A percentile compares a stretch with the other conserved stretches of the same genome.
Evolutionary conservation across 2,888 invertebrate species (phyloP).

Genomic region (Melangyna quadrimaculata): DNA sequence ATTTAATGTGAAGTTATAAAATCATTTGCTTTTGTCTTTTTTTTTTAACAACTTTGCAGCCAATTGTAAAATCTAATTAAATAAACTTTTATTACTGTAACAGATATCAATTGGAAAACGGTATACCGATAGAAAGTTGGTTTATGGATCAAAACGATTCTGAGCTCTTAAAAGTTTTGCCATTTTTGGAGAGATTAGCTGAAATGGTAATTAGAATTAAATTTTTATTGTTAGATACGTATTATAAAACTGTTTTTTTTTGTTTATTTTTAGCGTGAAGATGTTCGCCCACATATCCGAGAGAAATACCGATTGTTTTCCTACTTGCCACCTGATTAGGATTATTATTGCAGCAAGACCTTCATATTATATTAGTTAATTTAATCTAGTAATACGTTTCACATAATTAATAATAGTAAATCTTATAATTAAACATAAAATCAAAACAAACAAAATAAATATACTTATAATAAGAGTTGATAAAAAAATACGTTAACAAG

Average conservation of each 20-base stretch:
- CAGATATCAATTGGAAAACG: constrained; percentile 91
- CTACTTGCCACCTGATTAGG: constrained; percentile 92
- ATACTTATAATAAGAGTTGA: constrained; percentile 23
- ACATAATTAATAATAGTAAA: constrained; percentile 51
- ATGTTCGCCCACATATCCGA: constrained; percentile 95
- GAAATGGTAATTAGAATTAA: constrained; percentile 84
- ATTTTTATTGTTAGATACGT: background rate
- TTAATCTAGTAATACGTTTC: constrained; percentile 64
- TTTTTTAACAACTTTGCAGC: too few relatives aligned
- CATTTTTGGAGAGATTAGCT: constrained; percentile 93
- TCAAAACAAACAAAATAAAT: constrained; percentile 27
- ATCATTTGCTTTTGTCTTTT: too few relatives aligned
- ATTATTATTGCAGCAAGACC: background rate
- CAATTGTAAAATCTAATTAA: background rate
- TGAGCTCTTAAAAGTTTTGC: constrained; percentile 94
- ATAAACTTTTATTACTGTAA: background rate
- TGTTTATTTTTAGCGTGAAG: constrained; percentile 86
- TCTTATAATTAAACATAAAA: constrained; percentile 42
- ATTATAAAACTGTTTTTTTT: constrained; percentile 17
- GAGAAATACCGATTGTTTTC: constrained; percentile 95
- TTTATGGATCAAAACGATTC: constrained; percentile 94
- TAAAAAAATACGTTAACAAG: constrained; percentile 35
- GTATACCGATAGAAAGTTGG: constrained; percentile 98
- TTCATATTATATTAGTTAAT: constrained; percentile 50
- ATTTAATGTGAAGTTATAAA: too few relatives aligned